Conservation (phyloP, 30 jellyfish, hydroid and myxozoan genomes). For the Cassiopea xamachana region DNA sequence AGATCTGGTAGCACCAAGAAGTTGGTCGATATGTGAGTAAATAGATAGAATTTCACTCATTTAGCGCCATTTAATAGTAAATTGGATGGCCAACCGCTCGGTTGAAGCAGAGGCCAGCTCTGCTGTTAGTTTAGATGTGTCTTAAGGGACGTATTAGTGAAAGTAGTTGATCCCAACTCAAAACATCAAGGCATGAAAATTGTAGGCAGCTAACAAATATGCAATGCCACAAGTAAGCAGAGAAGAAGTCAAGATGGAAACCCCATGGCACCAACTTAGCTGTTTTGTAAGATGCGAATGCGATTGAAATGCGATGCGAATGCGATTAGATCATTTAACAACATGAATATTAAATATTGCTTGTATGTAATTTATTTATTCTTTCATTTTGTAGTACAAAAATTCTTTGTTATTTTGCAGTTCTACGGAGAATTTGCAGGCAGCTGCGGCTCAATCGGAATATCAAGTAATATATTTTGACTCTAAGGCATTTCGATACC, state of each 20-base stretch:
- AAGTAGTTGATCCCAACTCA: too few relatives aligned
- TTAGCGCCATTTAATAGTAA: background rate
- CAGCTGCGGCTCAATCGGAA: background rate
- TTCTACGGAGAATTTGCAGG: background rate
- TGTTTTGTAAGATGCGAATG: too few relatives aligned
- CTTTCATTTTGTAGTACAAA: background rate
- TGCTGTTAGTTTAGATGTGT: background rate
- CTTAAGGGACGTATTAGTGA: too few relatives aligned
- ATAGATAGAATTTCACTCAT: background rate
- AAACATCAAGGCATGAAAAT: too few relatives aligned
- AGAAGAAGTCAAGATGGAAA: too few relatives aligned
- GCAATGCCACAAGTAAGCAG: too few relatives aligned
- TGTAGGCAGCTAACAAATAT: too few relatives aligned
- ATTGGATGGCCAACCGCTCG: background rate
- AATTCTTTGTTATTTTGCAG: background rate
- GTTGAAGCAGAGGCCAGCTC: background rate
- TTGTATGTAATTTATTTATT: too few relatives aligned
- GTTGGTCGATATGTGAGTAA: background rate
- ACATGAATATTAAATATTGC: too few relatives aligned
- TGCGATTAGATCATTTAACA: too few relatives aligned
- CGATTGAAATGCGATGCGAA: too few relatives aligned
- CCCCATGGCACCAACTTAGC: too few relatives aligned
- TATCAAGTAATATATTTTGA: background rate
- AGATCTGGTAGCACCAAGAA: conserved; percentile 1
- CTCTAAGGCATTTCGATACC: background rate